Evolutionary conservation across 2,113 vertebrate species (phyloP), one percentile per base, ranked within the genome.

Genomic region (Myiagra hebetior): DNA sequence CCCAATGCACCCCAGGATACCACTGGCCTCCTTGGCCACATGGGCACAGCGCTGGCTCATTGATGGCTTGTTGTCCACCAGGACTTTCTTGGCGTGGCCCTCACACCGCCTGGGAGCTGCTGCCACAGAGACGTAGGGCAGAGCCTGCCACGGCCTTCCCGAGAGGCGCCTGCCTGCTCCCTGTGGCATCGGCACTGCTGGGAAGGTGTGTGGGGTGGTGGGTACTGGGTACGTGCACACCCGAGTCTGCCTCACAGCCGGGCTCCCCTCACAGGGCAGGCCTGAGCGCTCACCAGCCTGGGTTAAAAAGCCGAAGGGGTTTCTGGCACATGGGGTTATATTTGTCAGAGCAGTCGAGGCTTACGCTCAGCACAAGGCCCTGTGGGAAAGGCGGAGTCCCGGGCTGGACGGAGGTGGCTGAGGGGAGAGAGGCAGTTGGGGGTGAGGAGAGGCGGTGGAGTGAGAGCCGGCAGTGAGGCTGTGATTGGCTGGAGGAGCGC

Each of bases 101-200:
- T 53, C 21, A 3, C 18, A 14, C 5, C 0, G 2, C 28, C 14
- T 6, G 1, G 22, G 35, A 31, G 46, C 56, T 24, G 13, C 33
- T 47, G 76, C 24, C 65, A 5, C 4, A 5, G 8, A 49, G 31
- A 0, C 4, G 0, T 2, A 10, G 56, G 27, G 5, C 46, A 39
- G 56, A 19, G 64, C 27, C 44, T 2, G 4, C 20, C 10, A 4
- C 0, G 2, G 64, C 33, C 15, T 28, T 13, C 69, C 23, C 3
- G 0, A 6, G 4, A 15, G 41, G 56, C 1, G 2, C 11, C 37
- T 27, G 67, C 21, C 37, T 2, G 18, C 19, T 3, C 33, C 6
- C 24, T 1, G 37, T 3, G 63, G n/a, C 10, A 13, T 2, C 1
- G 8, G 35, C 24, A 3, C 4, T 0, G 8, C 37, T 42, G 2